Percentiles rank a stretch among this genome's conserved stretches.
phyloP scores from a whole-genome alignment of 2,113 vertebrate species.

The Ctenodactylus gundi region DNA sequence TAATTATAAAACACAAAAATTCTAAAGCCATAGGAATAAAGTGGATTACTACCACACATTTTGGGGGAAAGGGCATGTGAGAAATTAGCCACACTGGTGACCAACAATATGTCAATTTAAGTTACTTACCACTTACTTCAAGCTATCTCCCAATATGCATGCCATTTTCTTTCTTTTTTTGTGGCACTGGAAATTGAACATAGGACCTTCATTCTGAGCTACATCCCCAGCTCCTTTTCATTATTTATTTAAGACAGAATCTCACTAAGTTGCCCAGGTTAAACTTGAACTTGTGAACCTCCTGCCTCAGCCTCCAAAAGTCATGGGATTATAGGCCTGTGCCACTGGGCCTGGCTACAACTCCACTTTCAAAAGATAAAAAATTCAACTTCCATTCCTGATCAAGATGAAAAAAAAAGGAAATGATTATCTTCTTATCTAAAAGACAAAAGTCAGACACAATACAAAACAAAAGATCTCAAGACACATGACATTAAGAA shows the following conservation, averaged over 20 bases:
- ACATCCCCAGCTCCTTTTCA: too few relatives aligned
- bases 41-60: not conserved
- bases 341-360: too few relatives aligned
- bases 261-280: too few relatives aligned
- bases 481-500: not conserved
- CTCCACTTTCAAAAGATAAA: constrained; percentile 10
- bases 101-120: not conserved
- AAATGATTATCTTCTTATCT: not conserved
- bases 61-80: not conserved
- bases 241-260: too few relatives aligned
- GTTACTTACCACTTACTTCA: not conserved
- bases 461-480: not conserved
- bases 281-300: too few relatives aligned
- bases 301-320: too few relatives aligned
- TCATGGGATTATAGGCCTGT: too few relatives aligned
- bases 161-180: too few relatives aligned
- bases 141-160: constrained; percentile 19
- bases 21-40: not conserved
- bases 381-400: not conserved
- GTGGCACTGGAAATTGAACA: too few relatives aligned
- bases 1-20: constrained; percentile 19
- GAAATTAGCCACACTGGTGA: not conserved
- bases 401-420: not conserved
- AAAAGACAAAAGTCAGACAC: not conserved
- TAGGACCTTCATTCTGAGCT: too few relatives aligned